Evolutionary conservation across 1,140 invertebrate species (phyloP).

Genomic region (Danaus plexippus): DNA sequence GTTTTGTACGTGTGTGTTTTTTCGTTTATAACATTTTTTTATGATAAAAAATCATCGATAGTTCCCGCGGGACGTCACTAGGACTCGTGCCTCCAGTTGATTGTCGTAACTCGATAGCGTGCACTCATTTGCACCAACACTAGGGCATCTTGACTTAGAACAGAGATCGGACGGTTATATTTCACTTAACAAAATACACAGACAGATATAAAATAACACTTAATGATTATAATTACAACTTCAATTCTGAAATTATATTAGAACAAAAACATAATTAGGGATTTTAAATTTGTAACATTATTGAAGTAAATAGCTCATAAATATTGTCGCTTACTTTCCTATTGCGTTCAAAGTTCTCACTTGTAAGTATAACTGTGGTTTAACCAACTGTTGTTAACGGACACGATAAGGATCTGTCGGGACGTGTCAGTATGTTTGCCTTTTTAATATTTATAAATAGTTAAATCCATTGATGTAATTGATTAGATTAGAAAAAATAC

Average conservation of each 20-base stretch:
- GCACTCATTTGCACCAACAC: slow-evolving; percentile 60
- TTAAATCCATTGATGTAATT: no score
- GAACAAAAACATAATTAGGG: no score
- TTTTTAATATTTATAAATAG: slow-evolving; percentile 13
- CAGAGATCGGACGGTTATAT: neutral
- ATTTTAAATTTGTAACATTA: no score
- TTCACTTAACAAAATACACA: neutral
- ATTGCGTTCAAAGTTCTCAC: slow-evolving; percentile 5
- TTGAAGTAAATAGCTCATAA: no score
- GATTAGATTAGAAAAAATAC: no score
- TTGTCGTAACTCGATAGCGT: slow-evolving; percentile 68
- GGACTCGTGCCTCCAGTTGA: slow-evolving; percentile 57
- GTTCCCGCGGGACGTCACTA: slow-evolving; percentile 42
- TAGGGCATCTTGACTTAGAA: slow-evolving; percentile 16
- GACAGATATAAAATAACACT: no score
- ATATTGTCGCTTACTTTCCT: neutral
- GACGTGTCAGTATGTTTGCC: slow-evolving; percentile 16
- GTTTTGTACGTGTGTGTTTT: no score
- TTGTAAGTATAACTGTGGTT: neutral
- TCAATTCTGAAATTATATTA: no score
- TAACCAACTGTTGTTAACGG: slow-evolving; percentile 12
- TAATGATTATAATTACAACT: no score
- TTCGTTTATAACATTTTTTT: no score
- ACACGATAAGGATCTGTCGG: slow-evolving; percentile 14
- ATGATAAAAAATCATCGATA: slow-evolving; percentile 25